Percentiles rank a stretch among this genome's conserved stretches.
These are phyloP conservation scores for Phoxinus dragarum DNA, from an alignment of 2,797 vertebrate species.

Conservation along the genomic window DNA sequence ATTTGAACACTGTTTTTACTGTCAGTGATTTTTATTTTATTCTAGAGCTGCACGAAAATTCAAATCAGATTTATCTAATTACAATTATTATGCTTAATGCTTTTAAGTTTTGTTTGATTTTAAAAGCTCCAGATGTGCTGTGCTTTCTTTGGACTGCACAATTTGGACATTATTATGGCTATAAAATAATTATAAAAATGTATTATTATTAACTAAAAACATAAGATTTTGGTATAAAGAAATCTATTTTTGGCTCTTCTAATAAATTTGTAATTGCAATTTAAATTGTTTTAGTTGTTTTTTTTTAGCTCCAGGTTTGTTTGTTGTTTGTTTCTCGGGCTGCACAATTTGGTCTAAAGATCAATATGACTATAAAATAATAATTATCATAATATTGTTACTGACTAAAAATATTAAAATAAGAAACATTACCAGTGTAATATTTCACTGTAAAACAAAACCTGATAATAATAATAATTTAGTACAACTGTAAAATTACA, in stretches of 20 bases:
- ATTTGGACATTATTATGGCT: no score
- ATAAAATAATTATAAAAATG: no score
- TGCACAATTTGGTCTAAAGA: no score
- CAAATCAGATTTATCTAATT: background rate
- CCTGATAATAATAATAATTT: background rate
- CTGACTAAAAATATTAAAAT: background rate
- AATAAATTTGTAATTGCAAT: no score
- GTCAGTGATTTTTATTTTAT: background rate
- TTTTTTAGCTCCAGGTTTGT: no score
- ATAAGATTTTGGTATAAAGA: background rate
- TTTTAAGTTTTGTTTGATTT: background rate
- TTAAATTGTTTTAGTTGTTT: no score
- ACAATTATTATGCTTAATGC: background rate
- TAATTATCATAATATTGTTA: background rate
- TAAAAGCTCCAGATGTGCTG: background rate
- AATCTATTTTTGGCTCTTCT: no score
- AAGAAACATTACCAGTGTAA: background rate
- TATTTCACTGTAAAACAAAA: background rate
- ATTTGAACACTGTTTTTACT: background rate
- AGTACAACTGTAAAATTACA: background rate
- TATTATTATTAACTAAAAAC: background rate
- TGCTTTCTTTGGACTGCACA: background rate
- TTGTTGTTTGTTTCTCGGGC: no score
- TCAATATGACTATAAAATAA: no score
- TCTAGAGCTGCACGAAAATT: background rate